Base-by-base conservation (phyloP, 2,888 invertebrate species). In the Cheilosia impressa region DNA sequence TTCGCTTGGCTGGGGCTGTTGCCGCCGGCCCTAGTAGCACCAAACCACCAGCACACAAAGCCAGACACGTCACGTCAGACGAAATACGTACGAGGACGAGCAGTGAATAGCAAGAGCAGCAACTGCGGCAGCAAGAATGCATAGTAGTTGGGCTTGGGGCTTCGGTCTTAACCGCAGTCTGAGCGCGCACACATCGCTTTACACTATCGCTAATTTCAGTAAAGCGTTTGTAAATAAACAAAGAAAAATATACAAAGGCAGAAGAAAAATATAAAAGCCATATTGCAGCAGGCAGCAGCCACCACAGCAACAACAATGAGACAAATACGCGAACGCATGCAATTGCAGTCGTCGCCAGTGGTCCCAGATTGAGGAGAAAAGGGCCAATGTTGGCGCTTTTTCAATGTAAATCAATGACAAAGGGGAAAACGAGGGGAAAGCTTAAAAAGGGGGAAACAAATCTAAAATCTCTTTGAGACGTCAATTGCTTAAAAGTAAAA, bases 151-250 rank as follows among this genome's bases (percentile, higher is more conserved):
- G 45, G 45, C 15, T 43, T 47, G 34, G 15, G 45, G 34, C 45
- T 57, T 50, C 47, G 41, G 15, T 53, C 57, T 31, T 55, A 78
- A 60, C 38, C 47, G 15, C 53, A 68, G 66, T 80, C 60, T 80
- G 62, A 24, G 43, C 7, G 38, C 17, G 31, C 27, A 60, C 55
- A 69, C 55, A 62, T 47, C 22, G 41, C 55, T 55, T 47, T 41
- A 47, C 55, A 57, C 50, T 69, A 57, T 71, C 55, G 81, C 76
- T 81, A 69, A 81, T 71, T 76, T 81, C 50, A 81, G 76, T 68
- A 62, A 68, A 78, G 65, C 78, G 55, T 73, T 78, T 78, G 82
- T 78, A 82, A 77, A 73, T 71, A 83, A 73, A 83, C 62, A 83
- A 75, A 83, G 27, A 50, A 72, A 55, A 82, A 65, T 43, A 71